Base-by-base conservation (phyloP, 1,140 invertebrate genomes). In the Cardiocondyla obscurior region DNA sequence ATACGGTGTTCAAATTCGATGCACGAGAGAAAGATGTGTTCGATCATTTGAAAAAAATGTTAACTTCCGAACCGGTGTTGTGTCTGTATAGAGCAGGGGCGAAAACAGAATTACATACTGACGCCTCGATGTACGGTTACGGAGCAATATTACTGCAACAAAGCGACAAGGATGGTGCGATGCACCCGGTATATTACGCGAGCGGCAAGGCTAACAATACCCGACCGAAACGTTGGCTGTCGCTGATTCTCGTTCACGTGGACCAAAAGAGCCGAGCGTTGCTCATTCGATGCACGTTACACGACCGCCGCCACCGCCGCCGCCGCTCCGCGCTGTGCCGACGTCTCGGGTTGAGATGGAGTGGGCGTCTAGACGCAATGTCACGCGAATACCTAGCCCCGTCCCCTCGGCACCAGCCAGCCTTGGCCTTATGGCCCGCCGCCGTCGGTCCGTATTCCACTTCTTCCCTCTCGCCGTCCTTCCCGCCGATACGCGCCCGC, bases 361-460 rank as follows among this genome's bases (percentile, higher is more conserved):
- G 91, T 92, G 93, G 93, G 92, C 90, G 93, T 94, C 93, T 94
- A 94, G 93, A 94, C 93, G 92, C 92, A 94, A 93, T 92, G 93
- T 93, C 93, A 93, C 93, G 73, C 73, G 91, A 93, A 92, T 93
- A 93, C 92, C 90, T 92, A 92, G 85, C 85, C 82, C 87, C 91
- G 89, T 89, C 88, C 74, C 74, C 74, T 42, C 74, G 60, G 60
- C 89, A 85, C 89, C 89, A 87, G 84, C 86, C 85, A 87, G 79
- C 87, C 86, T 72, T 33, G 69, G 82, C 70, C 79, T 58, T 79
- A 62, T 79, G 84, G 82, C 79, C 88, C 79, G 79, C 83, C 85
- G 57, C 87, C 73, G 72, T 79, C 82, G 82, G 82, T 86, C 49
- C 69, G 51, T 51, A 57, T 58, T 55, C 85, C 57, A 87, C 44